Evolutionary conservation across 2,888 invertebrate genomes (phyloP), one percentile per base, ranked within the genome.

Genomic region (Eupithecia centaureata): DNA sequence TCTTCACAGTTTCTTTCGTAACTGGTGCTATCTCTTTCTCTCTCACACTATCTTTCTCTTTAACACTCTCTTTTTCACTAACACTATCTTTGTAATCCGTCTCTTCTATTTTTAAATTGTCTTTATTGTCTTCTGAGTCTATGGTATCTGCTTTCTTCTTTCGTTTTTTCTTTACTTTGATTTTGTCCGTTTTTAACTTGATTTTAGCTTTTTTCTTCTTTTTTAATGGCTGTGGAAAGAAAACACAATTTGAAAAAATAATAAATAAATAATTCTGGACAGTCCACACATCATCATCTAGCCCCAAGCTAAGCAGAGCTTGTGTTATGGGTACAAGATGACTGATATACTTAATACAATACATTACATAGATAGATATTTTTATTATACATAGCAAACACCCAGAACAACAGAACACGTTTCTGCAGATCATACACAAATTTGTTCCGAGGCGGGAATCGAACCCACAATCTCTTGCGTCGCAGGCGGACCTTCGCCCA

Each of bases 181-280:
- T 68, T 52, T 74, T 76, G 25, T 62, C 70, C 10, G 57, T 51
- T 59, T 76, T 78, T 60, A 72, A 0, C 59, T 73, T 60, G 1
- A 67, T 15, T 73, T 80, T 60, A 0, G 65, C 18, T 62, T 80
- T 80, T 65, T 73, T 78, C 63, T 81, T 81, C 0, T 18, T 77
- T 73, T 73, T 78, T 74, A 28, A 67, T 15, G 1, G 70, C 69
- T 66, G 61, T 42, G 54, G 42, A 54, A 51, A 32, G 1, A 18
- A 42, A 63, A 13, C 22, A 0, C n/a, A n/a, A n/a, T n/a, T n/a
- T 15, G 35, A n/a, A 38, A n/a, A 5, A 27, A 8, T 47, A 61
- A 61, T 35, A 35, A 35, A 35, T 35, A 2, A 30, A 30, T 5
- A 30, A 30, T 30, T 3, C 30, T 30, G 30, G 30, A 30, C 3